Evolutionary conservation across 2,113 vertebrate genomes (phyloP), one percentile per base, ranked within the genome.

Genomic region (Hiodon alosoides): DNA sequence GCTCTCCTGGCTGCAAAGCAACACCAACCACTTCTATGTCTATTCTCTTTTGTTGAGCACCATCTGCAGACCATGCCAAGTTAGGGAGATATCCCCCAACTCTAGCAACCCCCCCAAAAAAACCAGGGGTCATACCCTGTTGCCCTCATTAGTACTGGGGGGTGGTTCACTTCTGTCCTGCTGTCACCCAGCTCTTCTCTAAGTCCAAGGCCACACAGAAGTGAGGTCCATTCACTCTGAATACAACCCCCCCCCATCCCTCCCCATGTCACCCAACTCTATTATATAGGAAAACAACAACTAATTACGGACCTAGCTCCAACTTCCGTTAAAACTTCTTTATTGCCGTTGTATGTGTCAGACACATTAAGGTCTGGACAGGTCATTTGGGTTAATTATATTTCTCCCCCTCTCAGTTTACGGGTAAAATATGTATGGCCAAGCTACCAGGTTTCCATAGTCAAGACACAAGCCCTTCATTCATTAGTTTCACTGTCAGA

Each of bases 141-240:
- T 58, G 75, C 71, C 75, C 77, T 80, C 74, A 82, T 80, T 79
- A 80, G 65, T 61, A 58, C 47, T 50, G 50, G 58, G 31, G 53
- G 74, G 75, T 61, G 31, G 31, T 70, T 69, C 54, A 71, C 71
- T 51, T 58, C 52, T 16, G 57, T 46, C 71, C 65, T 47, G 50
- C 58, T 67, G 48, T 51, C 68, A 14, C 55, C 53, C 16, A 47
- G 73, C 11, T 58, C 65, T 61, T 17, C 55, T 67, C 7, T 4
- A 67, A 10, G 7, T 48, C 65, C 54, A 3, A 3, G 60, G 69
- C 62, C 59, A 65, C 73, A 74, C 73, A 74, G 73, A 57, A 58
- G 70, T 17, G 50, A 13, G 13, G 47, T 60, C 71, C 64, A 59
- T 65, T 50, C 53, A 5, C 62, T 3, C 61, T 61, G 31, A 68